A percentile compares a stretch with the other conserved stretches of the same genome.
Conservation (phyloP, 2,797 vertebrate genomes). For the Hoplostethus atlanticus region DNA sequence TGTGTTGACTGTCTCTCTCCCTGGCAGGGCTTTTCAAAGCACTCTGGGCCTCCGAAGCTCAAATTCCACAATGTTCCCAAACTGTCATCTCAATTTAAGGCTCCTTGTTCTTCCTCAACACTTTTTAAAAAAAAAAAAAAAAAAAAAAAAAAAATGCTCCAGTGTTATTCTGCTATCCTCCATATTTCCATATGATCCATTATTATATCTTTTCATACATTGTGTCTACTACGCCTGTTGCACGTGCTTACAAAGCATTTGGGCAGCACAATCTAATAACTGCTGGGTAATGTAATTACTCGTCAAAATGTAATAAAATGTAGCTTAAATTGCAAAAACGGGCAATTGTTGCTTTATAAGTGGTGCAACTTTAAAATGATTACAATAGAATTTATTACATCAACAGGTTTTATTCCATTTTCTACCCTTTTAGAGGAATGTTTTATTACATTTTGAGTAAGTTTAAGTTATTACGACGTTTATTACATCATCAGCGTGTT, state of each 20-base stretch:
- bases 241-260: no score
- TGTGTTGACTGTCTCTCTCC: conserved; percentile 12
- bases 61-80: conserved; percentile 46
- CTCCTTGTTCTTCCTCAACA: conserved; percentile 18
- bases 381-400: no score
- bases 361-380: no score
- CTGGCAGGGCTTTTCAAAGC: conserved; percentile 36
- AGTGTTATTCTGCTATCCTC: background rate
- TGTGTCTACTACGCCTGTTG: no score
- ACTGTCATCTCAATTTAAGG: conserved; percentile 55
- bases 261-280: no score
- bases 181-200: background rate
- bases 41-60: conserved; percentile 33
- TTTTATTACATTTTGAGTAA: background rate
- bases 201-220: background rate
- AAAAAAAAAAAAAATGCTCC: background rate
- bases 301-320: no score
- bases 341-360: no score
- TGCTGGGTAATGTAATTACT: no score
- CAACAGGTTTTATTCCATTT: background rate
- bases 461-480: background rate
- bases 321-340: no score
- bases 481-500: background rate
- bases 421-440: background rate
- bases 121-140: no score